Evolutionary conservation across 2,888 invertebrate species (phyloP), one percentile per base, ranked within the genome.

Genomic region (Pterobdella sp.): DNA sequence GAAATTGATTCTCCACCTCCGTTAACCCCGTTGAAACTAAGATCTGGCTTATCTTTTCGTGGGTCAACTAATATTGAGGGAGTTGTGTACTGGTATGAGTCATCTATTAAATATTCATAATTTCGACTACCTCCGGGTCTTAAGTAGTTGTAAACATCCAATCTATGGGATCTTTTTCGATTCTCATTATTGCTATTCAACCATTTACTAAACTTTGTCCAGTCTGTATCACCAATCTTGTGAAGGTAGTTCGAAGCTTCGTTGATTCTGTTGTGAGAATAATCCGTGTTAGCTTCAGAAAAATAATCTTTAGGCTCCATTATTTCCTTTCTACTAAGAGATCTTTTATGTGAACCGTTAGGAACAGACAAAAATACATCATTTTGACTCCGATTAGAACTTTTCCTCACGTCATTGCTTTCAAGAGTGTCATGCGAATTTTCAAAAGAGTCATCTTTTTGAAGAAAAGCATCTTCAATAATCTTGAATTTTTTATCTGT

Each of bases 111-210:
- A n/a, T 32, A 29, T n/a, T 63, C 37, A 63, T 34, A 63, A 29
- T 34, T 63, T 52, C 71, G 32, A 32, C 52, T 71, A n/a, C 71
- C 71, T n/a, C 63, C 71, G 18, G 71, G 71, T 71, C 71, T 71
- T 29, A 71, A 31, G 37, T 71, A 71, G 34, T 60, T 32, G 56
- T 36, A 34, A 14, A 71, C 71, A 63, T 71, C 52, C 14, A 71
- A 22, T n/a, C 71, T 42, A 10, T 26, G 60, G 26, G 56, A 52
- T 34, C 52, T 35, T 42, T 63, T 60, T 4, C 63, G 32, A 26
- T 49, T 18, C 0, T 63, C 56, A 7, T 34, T 22, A 22, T 29
- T 63, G 3, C 10, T 32, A 31, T 29, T 29, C 18, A 52, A n/a
- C 71, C 71, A 71, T 14, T 35, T 36, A 32, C 36, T 63, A 63